Conservation (phyloP, 1,140 invertebrate genomes). For the Bombus turneri region DNA sequence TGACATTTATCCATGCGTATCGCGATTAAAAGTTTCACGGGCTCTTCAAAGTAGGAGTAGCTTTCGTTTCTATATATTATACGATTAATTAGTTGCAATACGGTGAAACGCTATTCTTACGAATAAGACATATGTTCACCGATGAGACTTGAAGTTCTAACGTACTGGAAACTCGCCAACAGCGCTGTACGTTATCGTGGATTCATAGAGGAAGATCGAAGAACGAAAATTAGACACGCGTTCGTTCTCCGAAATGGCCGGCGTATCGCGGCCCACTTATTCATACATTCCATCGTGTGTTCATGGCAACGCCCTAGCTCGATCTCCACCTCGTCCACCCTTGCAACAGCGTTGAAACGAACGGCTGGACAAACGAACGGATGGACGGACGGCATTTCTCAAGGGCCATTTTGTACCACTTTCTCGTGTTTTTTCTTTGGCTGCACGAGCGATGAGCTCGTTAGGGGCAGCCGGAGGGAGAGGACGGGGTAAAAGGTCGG, state of each 20-base stretch:
- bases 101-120: too few species aligned
- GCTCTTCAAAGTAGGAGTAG: too few species aligned
- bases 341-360: conserved; percentile 24
- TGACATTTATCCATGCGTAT: too few species aligned
- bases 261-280: conserved; percentile 52
- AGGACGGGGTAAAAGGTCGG: conserved; percentile 63
- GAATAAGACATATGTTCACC: too few species aligned
- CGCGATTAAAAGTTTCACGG: too few species aligned
- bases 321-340: conserved; percentile 37
- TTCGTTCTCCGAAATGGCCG: conserved; percentile 62
- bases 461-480: conserved; percentile 73
- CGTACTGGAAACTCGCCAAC: too few species aligned
- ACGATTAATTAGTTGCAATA: too few species aligned
- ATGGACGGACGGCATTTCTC: conserved; percentile 74
- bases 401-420: conserved; percentile 77
- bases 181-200: too few species aligned
- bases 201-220: neutral
- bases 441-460: conserved; percentile 74
- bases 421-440: conserved; percentile 74
- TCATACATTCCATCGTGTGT: conserved; percentile 59
- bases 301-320: conserved; percentile 60
- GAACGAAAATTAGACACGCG: neutral
- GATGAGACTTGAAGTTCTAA: too few species aligned
- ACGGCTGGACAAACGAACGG: conserved; percentile 47
- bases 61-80: too few species aligned